Base-by-base conservation (phyloP, 2,888 invertebrate species). In the Drosophila atripex region DNA sequence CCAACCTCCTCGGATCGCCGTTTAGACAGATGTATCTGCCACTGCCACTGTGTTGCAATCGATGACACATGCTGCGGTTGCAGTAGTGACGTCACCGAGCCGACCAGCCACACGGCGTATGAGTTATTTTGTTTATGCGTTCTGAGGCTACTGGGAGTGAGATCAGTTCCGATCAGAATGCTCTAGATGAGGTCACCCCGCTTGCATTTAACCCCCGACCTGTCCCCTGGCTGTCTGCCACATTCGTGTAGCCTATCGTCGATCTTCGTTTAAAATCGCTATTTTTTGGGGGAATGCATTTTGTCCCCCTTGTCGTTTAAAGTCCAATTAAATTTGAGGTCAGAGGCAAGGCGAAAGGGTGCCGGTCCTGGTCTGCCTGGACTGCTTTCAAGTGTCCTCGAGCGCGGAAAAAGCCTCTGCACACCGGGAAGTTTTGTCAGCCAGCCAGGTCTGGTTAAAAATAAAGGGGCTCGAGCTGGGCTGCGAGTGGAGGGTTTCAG, bases 401-500 rank as follows among this genome's bases (percentile, higher is more conserved):
- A 72, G 65, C 61, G 79, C 82, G 78, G 73, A 32, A 54, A 84
- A 80, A 82, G 82, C 76, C 78, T 78, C 21, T 76, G 73, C 75
- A 78, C 85, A 84, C 80, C 70, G 59, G 75, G 79, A 77, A 71
- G 52, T 73, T 82, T 83, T 83, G 77, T 72, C 80, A 80, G 75
- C 63, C 65, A 75, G 73, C 80, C 73, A 79, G 61, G 80, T 69
- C 78, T 78, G 79, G 74, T 59, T 69, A 63, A 84, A 80, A 80
- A 80, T 73, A 69, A 71, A 43, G 25, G 57, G 46, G 46, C n/a
- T 43, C 21, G 35, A 14, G 46, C 38, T 16, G 14, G 30, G 25
- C 39, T 39, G 35, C 23, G 82, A 85, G 75, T 86, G 86, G 86
- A 85, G 77, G 75, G 77, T 70, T 77, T 73, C 77, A 69, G n/a